A percentile compares a stretch with the other conserved stretches of the same genome.
Conservation (phyloP, 2,888 invertebrate species). For the Branchipolynoe longqiensis region DNA sequence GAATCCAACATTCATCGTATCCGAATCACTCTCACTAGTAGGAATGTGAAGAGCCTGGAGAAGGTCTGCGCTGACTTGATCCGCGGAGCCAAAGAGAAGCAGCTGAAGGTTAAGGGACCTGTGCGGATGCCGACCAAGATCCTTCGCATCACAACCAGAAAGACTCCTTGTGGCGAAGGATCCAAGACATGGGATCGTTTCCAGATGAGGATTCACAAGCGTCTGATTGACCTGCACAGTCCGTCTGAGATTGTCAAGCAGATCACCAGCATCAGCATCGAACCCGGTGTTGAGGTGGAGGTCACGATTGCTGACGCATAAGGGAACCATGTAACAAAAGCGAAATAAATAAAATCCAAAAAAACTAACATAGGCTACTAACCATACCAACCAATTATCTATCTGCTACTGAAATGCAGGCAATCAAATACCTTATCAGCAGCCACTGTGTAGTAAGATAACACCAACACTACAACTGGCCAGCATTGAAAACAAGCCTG, state of each 20-base stretch:
- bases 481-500: no score
- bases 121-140: conserved; percentile 99
- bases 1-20: conserved; percentile 95
- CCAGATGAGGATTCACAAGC: conserved; percentile 98
- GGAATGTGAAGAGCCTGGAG: conserved; percentile 97
- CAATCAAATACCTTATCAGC: no score
- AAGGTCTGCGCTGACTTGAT: conserved; percentile 99
- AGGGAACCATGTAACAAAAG: background rate
- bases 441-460: no score
- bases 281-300: conserved; percentile 99
- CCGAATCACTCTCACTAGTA: conserved; percentile 97
- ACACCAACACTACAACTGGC: no score
- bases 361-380: no score
- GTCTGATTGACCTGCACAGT: conserved; percentile 97
- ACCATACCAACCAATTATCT: no score
- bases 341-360: no score
- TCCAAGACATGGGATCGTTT: conserved; percentile 99
- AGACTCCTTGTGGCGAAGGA: conserved; percentile 99
- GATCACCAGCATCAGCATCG: conserved; percentile 99
- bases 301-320: conserved; percentile 96
- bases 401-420: no score
- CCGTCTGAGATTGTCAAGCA: conserved; percentile 99
- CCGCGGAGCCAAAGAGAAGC: conserved; percentile 97
- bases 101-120: conserved; percentile 97
- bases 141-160: conserved; percentile 98